Conservation (phyloP, 2,797 vertebrate species). For the Chromis chromis region DNA sequence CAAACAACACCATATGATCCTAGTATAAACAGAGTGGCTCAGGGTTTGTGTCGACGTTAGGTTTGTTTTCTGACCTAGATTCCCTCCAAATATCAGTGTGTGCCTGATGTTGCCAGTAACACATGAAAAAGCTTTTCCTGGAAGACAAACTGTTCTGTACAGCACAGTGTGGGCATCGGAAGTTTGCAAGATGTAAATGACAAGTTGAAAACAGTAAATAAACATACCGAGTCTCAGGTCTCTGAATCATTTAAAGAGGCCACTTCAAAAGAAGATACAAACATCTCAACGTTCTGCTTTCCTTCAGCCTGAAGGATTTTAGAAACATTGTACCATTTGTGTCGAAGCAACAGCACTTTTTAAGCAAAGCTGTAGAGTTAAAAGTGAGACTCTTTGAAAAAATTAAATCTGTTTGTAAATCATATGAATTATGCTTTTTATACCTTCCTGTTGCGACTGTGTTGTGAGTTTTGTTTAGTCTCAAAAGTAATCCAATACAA, state of each 20-base stretch:
- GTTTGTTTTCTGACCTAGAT: constrained; percentile 34
- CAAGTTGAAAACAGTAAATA: neutral
- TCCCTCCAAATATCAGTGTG: neutral
- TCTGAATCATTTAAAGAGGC: constrained; percentile 9
- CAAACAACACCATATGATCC: neutral
- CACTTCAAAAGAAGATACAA: too few relatives aligned
- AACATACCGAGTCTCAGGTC: neutral
- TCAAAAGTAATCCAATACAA: too few relatives aligned
- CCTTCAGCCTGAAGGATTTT: neutral
- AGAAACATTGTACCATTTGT: too few relatives aligned
- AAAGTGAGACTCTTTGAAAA: too few relatives aligned
- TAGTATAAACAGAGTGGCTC: neutral
- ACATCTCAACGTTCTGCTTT: neutral
- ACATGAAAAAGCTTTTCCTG: constrained; percentile 15
- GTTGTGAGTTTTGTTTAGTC: too few relatives aligned
- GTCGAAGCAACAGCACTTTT: neutral
- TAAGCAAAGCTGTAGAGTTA: neutral
- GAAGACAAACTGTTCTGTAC: neutral
- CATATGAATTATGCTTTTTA: too few relatives aligned
- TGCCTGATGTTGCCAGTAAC: constrained; percentile 18
- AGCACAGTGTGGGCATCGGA: neutral
- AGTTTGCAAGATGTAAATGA: neutral
- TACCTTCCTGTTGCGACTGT: too few relatives aligned
- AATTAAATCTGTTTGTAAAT: too few relatives aligned
- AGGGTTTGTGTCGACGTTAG: constrained; percentile 1